Evolutionary conservation across 2,797 vertebrate species (phyloP).

Genomic region (Pseudomugil tenellus): DNA sequence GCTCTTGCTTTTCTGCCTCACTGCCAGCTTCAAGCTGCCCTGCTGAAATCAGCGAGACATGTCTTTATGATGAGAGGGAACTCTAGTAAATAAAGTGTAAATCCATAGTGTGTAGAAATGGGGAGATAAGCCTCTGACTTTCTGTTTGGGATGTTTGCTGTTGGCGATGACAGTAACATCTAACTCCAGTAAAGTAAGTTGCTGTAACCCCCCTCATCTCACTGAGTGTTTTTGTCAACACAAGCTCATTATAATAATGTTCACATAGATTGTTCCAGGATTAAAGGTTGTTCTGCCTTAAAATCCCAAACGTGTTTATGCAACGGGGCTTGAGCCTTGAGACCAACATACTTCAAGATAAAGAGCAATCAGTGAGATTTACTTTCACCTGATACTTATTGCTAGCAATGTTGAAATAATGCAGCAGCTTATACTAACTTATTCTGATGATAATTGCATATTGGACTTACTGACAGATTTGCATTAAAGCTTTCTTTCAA

Average conservation of each 20-base stretch:
- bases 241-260: neutral
- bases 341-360: neutral
- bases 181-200: conserved; percentile 35
- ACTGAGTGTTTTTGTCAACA: conserved; percentile 10
- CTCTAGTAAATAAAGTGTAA: conserved; percentile 50
- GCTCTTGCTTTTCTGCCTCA: conserved; percentile 47
- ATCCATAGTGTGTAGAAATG: conserved; percentile 58
- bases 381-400: neutral
- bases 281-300: neutral
- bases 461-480: neutral
- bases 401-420: neutral
- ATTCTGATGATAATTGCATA: conserved; percentile 1
- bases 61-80: conserved; percentile 48
- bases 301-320: conserved; percentile 2
- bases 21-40: conserved; percentile 33
- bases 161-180: conserved; percentile 39
- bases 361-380: conserved; percentile 4
- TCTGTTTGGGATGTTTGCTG: conserved; percentile 36
- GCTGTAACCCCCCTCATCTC: conserved; percentile 2
- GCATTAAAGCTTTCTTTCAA: neutral
- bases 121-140: conserved; percentile 44
- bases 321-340: neutral
- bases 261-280: neutral
- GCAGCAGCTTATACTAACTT: neutral
- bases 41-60: conserved; percentile 33